These are phyloP conservation scores for Bungarus multicinctus DNA, from an alignment of 2,113 vertebrate species.

Conservation along the genomic window DNA sequence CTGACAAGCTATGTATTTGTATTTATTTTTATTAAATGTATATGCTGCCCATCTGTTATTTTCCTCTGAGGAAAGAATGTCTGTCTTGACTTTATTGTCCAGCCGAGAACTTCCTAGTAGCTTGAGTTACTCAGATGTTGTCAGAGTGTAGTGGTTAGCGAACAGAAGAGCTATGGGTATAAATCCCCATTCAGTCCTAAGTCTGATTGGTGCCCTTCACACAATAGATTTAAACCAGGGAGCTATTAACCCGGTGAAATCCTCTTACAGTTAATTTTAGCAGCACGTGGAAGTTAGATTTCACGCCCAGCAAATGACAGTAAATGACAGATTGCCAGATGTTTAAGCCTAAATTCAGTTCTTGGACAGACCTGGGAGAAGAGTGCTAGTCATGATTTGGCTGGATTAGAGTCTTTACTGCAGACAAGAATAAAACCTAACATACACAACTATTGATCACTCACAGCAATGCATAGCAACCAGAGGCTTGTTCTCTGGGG, in stretches of 20 bases:
- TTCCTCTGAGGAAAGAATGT: accelerated
- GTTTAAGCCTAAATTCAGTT: background rate
- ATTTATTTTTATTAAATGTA: background rate
- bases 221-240: background rate
- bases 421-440: background rate
- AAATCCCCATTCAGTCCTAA: background rate
- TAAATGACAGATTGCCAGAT: background rate
- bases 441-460: background rate
- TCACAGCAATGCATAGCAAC: background rate
- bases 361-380: background rate
- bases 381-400: background rate
- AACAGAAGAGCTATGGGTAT: background rate
- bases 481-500: background rate
- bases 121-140: background rate
- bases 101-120: background rate
- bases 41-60: background rate
- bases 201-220: background rate
- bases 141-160: background rate
- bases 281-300: background rate
- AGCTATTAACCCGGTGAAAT: background rate
- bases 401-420: background rate
- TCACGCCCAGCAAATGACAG: background rate
- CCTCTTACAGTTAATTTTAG: background rate
- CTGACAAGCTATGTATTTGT: background rate
- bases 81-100: background rate